A percentile compares a stretch with the other conserved stretches of the same genome.
Evolutionary conservation across 1,140 invertebrate genomes (phyloP).

Genomic region (Acyrthosiphon pisum): DNA sequence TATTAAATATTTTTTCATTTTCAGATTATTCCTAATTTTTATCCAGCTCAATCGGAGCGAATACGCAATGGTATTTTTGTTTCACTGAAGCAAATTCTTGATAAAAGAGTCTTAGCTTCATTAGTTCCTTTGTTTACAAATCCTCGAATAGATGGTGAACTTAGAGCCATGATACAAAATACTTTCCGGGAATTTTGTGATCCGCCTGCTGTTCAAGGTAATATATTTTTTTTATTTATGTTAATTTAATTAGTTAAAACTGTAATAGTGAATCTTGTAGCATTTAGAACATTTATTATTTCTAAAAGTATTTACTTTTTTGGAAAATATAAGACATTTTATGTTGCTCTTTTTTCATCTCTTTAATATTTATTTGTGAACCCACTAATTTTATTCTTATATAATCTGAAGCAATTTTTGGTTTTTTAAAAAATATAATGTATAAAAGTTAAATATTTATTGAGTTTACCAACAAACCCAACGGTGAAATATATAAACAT

Average conservation of each 20-base stretch:
- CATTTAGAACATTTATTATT: background rate
- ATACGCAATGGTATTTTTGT: constrained; percentile 89
- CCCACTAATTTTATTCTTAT: background rate
- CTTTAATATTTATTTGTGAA: background rate
- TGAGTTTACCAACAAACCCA: background rate
- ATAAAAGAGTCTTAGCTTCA: constrained; percentile 90
- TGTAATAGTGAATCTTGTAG: background rate
- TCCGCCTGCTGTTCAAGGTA: constrained; percentile 62
- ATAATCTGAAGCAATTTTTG: background rate
- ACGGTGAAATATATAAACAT: no score
- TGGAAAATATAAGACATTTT: background rate
- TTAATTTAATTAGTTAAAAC: background rate
- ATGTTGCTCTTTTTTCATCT: background rate
- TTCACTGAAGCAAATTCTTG: constrained; percentile 90
- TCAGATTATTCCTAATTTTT: constrained; percentile 93
- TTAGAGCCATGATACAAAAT: constrained; percentile 83
- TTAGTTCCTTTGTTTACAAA: constrained; percentile 92
- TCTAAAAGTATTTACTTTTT: background rate
- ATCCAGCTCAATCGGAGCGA: constrained; percentile 81
- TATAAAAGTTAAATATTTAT: background rate
- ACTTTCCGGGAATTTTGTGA: constrained; percentile 92
- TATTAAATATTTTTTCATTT: constrained; percentile 60
- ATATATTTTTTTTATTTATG: background rate
- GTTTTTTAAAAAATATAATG: background rate
- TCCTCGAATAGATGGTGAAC: constrained; percentile 87